These are phyloP conservation scores for Teleopsis dalmanni DNA, from an alignment of 1,140 invertebrate species.

Conservation along the genomic window DNA sequence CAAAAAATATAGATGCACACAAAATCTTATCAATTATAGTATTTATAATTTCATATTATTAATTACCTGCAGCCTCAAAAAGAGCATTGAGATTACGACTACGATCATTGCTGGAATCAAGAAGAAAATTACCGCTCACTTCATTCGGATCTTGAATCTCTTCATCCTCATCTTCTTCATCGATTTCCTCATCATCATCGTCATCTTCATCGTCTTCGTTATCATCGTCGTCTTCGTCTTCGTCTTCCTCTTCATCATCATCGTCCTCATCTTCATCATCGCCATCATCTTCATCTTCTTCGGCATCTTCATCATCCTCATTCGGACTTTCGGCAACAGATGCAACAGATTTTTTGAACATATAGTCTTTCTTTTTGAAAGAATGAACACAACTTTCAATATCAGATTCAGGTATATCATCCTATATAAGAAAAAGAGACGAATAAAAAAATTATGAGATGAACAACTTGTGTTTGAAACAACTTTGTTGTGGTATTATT, in stretches of 20 bases:
- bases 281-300: conserved; percentile 40
- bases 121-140: conserved; percentile 29
- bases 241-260: conserved; percentile 18
- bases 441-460: conserved; percentile 1
- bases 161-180: conserved; percentile 42
- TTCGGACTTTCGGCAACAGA: conserved; percentile 38
- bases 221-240: conserved; percentile 15
- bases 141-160: conserved; percentile 38
- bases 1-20: no score
- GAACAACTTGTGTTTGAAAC: neutral
- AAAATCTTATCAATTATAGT: conserved; percentile 1
- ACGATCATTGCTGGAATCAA: conserved; percentile 32
- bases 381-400: no score
- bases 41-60: neutral
- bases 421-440: conserved; percentile 21
- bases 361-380: no score
- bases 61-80: conserved; percentile 30
- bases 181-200: conserved; percentile 37
- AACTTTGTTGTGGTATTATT: neutral
- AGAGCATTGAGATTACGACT: conserved; percentile 33
- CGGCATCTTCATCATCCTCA: conserved; percentile 38
- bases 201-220: conserved; percentile 17
- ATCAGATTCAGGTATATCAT: conserved; percentile 40
- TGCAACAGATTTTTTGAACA: no score
- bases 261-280: conserved; percentile 35